A percentile compares a stretch with the other conserved stretches of the same genome.
Evolutionary conservation across 37 sponge, comb jelly and placozoan species (phyloP).

Genomic region (Eunapius fragilis): DNA sequence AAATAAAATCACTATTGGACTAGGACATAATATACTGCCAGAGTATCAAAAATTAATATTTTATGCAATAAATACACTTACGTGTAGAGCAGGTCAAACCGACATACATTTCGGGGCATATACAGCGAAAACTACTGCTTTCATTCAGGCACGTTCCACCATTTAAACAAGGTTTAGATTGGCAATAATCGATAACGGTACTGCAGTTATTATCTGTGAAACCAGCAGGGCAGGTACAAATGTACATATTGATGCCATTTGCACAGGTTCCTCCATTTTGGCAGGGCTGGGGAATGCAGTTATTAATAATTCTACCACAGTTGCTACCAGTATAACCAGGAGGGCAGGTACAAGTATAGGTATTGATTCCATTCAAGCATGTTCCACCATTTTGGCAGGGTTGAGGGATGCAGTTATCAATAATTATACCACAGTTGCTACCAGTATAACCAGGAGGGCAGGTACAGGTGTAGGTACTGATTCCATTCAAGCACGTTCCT

Average conservation of each 20-base stretch:
- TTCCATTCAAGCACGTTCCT: constrained; percentile 22
- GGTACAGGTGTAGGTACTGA: too few relatives aligned
- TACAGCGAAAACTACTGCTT: neutral
- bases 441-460: constrained; percentile 49
- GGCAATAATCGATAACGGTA: constrained; percentile 25
- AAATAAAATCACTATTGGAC: too few relatives aligned
- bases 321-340: too few relatives aligned
- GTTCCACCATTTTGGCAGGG: constrained; percentile 41
- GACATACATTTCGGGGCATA: neutral
- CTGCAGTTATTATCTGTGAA: constrained; percentile 41
- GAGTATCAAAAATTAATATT: too few relatives aligned
- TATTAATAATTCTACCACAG: too few relatives aligned
- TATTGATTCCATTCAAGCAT: constrained; percentile 22
- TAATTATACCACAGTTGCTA: constrained; percentile 13
- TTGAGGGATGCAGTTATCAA: constrained; percentile 39
- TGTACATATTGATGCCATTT: too few relatives aligned
- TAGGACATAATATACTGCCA: too few relatives aligned
- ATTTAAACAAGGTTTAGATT: constrained; percentile 18
- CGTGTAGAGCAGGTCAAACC: neutral
- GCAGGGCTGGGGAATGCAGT: too few relatives aligned
- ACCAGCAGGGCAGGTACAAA: too few relatives aligned
- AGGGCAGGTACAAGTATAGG: too few relatives aligned
- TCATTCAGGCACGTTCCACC: constrained; percentile 41
- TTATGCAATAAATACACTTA: too few relatives aligned
- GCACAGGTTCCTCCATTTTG: too few relatives aligned